These are phyloP conservation scores for Dendrolimus pini DNA, from an alignment of 2,888 invertebrate species.

Conservation along the genomic window DNA sequence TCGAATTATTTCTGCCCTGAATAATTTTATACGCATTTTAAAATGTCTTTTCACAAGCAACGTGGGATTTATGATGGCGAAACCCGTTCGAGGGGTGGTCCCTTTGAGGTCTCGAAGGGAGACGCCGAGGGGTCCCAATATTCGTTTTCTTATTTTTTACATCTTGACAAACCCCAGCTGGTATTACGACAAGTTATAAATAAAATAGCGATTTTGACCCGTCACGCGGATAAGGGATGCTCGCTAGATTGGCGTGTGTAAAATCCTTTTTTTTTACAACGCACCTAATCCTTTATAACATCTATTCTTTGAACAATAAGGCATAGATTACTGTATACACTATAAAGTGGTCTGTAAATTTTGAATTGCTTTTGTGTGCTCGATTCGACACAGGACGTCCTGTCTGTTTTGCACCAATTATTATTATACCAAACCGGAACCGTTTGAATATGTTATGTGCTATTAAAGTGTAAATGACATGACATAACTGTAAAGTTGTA, in stretches of 20 bases:
- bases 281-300: not conserved
- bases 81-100: conserved; percentile 73
- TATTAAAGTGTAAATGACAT: not conserved
- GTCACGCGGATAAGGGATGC: conserved; percentile 66
- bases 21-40: conserved; percentile 76
- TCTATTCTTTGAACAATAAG: not conserved
- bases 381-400: conserved; percentile 72
- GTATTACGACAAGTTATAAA: conserved; percentile 70
- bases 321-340: not conserved
- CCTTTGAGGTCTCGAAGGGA: conserved; percentile 37
- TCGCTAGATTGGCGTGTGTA: conserved; percentile 40
- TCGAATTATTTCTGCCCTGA: conserved; percentile 71
- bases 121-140: conserved; percentile 45
- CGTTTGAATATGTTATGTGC: conserved; percentile 37
- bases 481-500: not conserved
- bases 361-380: conserved; percentile 17
- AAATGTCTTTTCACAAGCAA: conserved; percentile 69
- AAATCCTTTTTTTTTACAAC: conserved; percentile 2
- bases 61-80: conserved; percentile 70
- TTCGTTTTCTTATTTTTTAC: conserved; percentile 68
- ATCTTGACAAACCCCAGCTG: conserved; percentile 73
- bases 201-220: conserved; percentile 75
- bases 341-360: conserved; percentile 1
- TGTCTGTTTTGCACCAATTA: conserved; percentile 71
- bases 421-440: conserved; percentile 64